Evolutionary conservation across 2,113 vertebrate genomes (phyloP).

Genomic region (Xenopus tropicalis): UCB_Xtro_10.0 CM004443.2:132940001-132940500

Average conservation of each 20-base stretch:
- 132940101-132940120: conserved; percentile 41
- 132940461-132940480: neutral
- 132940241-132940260: conserved; percentile 36
- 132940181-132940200: conserved; percentile 35
- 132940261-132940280: conserved; percentile 39
- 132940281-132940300: conserved; percentile 15
- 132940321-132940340: conserved; percentile 33
- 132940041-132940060: conserved; percentile 45
- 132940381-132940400: conserved; percentile 11
- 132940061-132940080: conserved; percentile 39
- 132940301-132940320: conserved; percentile 34
- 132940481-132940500: too few relatives aligned
- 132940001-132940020: conserved; percentile 42
- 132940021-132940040: conserved; percentile 45
- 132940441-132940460: neutral
- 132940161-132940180: conserved; percentile 29
- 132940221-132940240: conserved; percentile 39
- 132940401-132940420: neutral
- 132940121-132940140: conserved; percentile 41
- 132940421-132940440: neutral
- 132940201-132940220: conserved; percentile 26
- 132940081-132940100: conserved; percentile 43
- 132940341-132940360: conserved; percentile 36
- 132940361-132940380: conserved; percentile 32
- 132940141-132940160: conserved; percentile 36